These are phyloP conservation scores for Neofelis nebulosa DNA, from an alignment of 2,113 vertebrate species.

Conservation along the genomic window DNA sequence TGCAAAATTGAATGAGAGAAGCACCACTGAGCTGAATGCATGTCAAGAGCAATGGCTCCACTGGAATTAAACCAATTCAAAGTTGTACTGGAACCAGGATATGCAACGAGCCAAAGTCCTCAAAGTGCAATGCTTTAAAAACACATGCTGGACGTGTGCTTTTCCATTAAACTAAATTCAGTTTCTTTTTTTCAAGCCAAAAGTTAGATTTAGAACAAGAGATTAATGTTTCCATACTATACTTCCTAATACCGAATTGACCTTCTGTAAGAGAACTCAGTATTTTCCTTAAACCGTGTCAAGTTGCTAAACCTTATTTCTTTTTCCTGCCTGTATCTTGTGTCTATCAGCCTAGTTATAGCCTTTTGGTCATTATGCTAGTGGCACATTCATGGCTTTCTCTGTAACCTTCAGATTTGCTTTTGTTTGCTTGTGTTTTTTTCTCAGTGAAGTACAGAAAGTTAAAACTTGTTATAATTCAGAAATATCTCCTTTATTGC, in stretches of 20 bases:
- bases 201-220: background rate
- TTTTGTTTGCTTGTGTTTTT: background rate
- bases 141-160: background rate
- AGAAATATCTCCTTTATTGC: background rate
- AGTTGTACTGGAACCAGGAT: background rate
- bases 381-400: background rate
- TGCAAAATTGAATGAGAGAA: constrained; percentile 20
- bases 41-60: background rate
- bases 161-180: constrained; percentile 6
- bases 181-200: background rate
- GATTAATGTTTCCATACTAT: background rate
- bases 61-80: background rate
- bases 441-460: background rate
- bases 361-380: background rate
- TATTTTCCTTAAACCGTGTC: background rate
- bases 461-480: background rate
- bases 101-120: background rate
- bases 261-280: background rate
- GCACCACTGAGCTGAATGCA: background rate
- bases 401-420: background rate
- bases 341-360: background rate
- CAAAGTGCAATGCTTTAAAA: constrained; percentile 6
- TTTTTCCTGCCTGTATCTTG: background rate
- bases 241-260: background rate
- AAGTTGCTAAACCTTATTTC: background rate